Conservation (phyloP, 2,888 invertebrate species). For the Macrosoma leucophasiata region DNA sequence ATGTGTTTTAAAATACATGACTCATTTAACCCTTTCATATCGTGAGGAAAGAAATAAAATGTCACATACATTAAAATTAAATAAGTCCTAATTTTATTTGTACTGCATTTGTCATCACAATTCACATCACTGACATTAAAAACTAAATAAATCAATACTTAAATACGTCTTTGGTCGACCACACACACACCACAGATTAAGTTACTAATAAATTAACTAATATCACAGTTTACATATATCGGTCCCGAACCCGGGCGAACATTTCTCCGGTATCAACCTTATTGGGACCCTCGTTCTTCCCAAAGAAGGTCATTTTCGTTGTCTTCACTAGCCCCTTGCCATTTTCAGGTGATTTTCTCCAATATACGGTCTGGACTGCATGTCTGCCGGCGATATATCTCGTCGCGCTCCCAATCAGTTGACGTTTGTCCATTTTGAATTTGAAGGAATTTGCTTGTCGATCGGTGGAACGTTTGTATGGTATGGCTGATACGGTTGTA, state of each 20-base stretch:
- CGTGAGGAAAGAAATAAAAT: too few relatives aligned
- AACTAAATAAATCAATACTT: too few relatives aligned
- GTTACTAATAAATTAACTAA: too few relatives aligned
- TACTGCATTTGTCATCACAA: too few relatives aligned
- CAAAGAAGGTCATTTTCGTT: conserved; percentile 75
- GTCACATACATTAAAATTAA: too few relatives aligned
- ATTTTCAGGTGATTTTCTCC: conserved; percentile 75
- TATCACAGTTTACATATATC: conserved; percentile 34
- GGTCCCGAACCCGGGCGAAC: conserved; percentile 59
- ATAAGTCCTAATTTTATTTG: too few relatives aligned
- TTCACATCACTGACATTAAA: too few relatives aligned
- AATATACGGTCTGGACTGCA: conserved; percentile 85
- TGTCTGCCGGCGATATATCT: conserved; percentile 83
- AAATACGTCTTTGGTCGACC: too few relatives aligned
- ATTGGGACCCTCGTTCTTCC: conserved; percentile 64
- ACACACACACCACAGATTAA: conserved; percentile 3
- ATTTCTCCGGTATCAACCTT: conserved; percentile 64
- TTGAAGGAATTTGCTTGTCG: conserved; percentile 12
- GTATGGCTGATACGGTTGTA: conserved; percentile 19
- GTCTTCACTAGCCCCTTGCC: conserved; percentile 72
- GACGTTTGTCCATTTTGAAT: conserved; percentile 61
- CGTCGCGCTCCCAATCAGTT: conserved; percentile 80
- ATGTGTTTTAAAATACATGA: too few relatives aligned
- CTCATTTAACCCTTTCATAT: too few relatives aligned
- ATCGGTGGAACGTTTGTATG: conserved; percentile 12